These are phyloP conservation scores for Anastatus disparis DNA, from an alignment of 1,140 invertebrate species.

Conservation along the genomic window DNA sequence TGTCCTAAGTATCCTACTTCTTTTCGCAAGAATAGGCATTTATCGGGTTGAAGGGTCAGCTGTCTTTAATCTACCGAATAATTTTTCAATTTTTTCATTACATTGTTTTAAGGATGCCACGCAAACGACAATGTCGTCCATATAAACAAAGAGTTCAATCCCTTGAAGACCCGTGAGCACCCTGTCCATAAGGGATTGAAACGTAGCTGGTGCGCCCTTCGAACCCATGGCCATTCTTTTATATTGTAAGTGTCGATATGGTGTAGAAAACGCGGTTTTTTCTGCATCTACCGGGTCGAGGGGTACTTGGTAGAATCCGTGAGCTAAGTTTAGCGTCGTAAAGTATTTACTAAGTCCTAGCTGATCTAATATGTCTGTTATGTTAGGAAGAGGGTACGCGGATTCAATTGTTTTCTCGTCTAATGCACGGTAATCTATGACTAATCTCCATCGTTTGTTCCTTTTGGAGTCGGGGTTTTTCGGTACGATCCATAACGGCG, in stretches of 20 bases:
- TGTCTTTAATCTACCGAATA: background rate
- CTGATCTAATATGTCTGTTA: constrained; percentile 2
- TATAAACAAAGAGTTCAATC: too few species aligned
- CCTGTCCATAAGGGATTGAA: too few species aligned
- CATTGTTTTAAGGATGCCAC: constrained; percentile 50
- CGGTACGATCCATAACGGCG: background rate
- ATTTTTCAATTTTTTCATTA: constrained; percentile 21
- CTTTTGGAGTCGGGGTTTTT: constrained; percentile 30
- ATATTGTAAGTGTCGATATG: too few species aligned
- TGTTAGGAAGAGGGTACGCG: too few species aligned
- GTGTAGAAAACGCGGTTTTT: constrained; percentile 56
- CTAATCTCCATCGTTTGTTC: background rate
- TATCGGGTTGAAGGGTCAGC: constrained; percentile 26
- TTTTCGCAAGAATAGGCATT: too few species aligned
- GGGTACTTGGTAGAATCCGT: too few species aligned
- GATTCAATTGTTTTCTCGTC: constrained; percentile 17
- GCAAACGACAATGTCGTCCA: constrained; percentile 51
- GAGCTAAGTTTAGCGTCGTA: background rate
- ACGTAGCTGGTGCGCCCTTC: too few species aligned
- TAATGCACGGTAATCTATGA: constrained; percentile 30
- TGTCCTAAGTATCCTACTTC: too few species aligned
- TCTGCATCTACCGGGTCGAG: background rate
- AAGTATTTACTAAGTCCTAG: background rate
- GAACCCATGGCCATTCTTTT: too few species aligned
- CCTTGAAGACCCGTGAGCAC: too few species aligned